Percentiles rank a stretch among this genome's conserved stretches.
Evolutionary conservation across 2,113 vertebrate genomes (phyloP).

Genomic region (Proterorhinus semilunaris): DNA sequence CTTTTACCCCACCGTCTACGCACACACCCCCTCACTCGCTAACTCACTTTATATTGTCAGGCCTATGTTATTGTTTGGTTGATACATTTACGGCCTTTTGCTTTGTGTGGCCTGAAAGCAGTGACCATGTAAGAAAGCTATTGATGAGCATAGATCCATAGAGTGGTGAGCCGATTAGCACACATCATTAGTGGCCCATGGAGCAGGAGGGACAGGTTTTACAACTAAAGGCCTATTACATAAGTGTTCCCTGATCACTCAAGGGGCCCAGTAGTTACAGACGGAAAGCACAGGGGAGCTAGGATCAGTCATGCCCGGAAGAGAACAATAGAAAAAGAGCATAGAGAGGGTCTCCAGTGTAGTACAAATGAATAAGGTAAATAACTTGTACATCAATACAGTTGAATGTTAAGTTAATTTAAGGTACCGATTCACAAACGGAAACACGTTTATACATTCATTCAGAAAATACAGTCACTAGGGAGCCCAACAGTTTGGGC

Average conservation of each 20-base stretch:
- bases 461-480: too few species aligned
- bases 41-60: background rate
- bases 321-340: background rate
- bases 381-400: background rate
- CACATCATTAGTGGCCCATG: conserved; percentile 44
- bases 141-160: conserved; percentile 18
- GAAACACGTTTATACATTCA: too few species aligned
- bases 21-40: too few species aligned
- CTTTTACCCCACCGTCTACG: too few species aligned
- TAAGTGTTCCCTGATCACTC: conserved; percentile 57
- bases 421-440: too few species aligned
- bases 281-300: conserved; percentile 21
- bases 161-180: conserved; percentile 44
- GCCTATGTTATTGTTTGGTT: background rate
- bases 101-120: conserved; percentile 19
- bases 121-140: conserved; percentile 10
- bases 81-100: background rate
- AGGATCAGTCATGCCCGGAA: background rate
- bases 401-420: background rate
- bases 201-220: conserved; percentile 51
- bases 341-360: background rate
- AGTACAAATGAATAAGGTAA: background rate
- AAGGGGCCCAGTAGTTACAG: conserved; percentile 37
- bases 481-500: too few species aligned
- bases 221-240: conserved; percentile 52